Percentiles rank a stretch among this genome's conserved stretches.
Evolutionary conservation across 2,888 invertebrate species (phyloP).

Genomic region (Parnassius orleans): DNA sequence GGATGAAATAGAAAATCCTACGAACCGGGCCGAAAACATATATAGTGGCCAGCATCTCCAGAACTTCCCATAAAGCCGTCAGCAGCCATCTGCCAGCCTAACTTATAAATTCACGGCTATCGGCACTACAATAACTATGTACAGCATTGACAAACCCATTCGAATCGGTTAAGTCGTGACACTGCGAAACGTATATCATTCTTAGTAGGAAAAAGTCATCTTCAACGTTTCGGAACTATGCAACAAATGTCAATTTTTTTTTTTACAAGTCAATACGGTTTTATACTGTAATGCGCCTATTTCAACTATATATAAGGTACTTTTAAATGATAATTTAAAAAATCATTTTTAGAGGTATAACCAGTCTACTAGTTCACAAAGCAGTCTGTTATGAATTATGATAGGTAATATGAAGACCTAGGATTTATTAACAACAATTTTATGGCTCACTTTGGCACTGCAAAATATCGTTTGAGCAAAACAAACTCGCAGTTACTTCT

Average conservation of each 20-base stretch:
- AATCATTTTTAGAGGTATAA: slow-evolving; percentile 67
- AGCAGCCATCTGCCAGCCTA: slow-evolving; percentile 47
- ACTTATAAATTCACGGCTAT: slow-evolving; percentile 43
- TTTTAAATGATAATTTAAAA: slow-evolving; percentile 51
- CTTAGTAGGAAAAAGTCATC: slow-evolving; percentile 48
- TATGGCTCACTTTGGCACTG: slow-evolving; percentile 80
- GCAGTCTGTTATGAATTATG: slow-evolving; percentile 74
- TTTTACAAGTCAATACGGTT: slow-evolving; percentile 49
- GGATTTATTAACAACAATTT: slow-evolving; percentile 65
- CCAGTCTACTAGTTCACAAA: slow-evolving; percentile 76
- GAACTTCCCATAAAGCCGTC: slow-evolving; percentile 51
- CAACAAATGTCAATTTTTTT: slow-evolving; percentile 53
- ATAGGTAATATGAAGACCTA: slow-evolving; percentile 71
- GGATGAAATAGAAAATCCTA: slow-evolving; percentile 65
- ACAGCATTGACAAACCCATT: slow-evolving; percentile 50
- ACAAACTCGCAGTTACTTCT: slow-evolving; percentile 53
- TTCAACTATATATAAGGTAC: slow-evolving; percentile 56
- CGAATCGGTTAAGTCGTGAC: slow-evolving; percentile 20
- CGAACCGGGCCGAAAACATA: slow-evolving; percentile 79
- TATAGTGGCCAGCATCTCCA: slow-evolving; percentile 72
- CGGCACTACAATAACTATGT: slow-evolving; percentile 46
- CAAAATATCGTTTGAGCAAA: slow-evolving; percentile 71
- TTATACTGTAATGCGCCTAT: slow-evolving; percentile 57
- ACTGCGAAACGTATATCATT: slow-evolving; percentile 26
- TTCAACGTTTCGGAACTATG: slow-evolving; percentile 41